These are phyloP conservation scores for Aplochiton taeniatus DNA, from an alignment of 2,797 vertebrate genomes.

Conservation along the genomic window DNA sequence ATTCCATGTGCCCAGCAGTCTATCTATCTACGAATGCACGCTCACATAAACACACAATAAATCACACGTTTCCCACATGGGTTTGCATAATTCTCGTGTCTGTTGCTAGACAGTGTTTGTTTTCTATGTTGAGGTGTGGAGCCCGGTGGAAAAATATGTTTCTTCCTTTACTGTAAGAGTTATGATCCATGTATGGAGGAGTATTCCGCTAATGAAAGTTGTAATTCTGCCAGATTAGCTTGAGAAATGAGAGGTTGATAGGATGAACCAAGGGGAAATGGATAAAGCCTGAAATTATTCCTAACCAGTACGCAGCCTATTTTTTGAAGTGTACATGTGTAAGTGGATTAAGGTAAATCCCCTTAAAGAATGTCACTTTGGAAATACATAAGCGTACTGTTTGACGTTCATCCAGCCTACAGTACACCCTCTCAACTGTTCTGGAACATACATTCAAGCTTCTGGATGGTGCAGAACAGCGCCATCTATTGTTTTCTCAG, in stretches of 20 bases:
- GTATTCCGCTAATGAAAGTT: constrained; percentile 67
- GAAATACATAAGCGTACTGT: too few species aligned
- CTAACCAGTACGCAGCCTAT: constrained; percentile 14
- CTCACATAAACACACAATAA: background rate
- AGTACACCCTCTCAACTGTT: constrained; percentile 46
- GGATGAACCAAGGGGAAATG: constrained; percentile 62
- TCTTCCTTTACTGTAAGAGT: constrained; percentile 40
- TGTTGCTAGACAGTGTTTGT: background rate
- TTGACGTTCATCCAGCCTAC: constrained; percentile 12
- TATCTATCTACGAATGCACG: background rate
- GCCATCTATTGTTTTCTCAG: constrained; percentile 65
- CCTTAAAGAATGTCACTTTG: constrained; percentile 46
- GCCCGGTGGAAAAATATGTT: constrained; percentile 19
- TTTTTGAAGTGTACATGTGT: constrained; percentile 12
- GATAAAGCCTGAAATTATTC: constrained; percentile 61
- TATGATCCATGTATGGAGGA: constrained; percentile 55
- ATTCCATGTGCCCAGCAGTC: background rate
- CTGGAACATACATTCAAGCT: constrained; percentile 55
- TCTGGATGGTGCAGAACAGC: constrained; percentile 62
- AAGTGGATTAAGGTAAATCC: constrained; percentile 70
- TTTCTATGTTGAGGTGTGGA: constrained; percentile 26
- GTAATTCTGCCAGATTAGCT: constrained; percentile 72
- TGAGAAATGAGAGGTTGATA: constrained; percentile 67
- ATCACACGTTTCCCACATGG: constrained; percentile 28
- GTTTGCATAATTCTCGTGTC: constrained; percentile 5